Conservation (phyloP, 2,113 vertebrate genomes). For the Rhinogobius similis region DNA sequence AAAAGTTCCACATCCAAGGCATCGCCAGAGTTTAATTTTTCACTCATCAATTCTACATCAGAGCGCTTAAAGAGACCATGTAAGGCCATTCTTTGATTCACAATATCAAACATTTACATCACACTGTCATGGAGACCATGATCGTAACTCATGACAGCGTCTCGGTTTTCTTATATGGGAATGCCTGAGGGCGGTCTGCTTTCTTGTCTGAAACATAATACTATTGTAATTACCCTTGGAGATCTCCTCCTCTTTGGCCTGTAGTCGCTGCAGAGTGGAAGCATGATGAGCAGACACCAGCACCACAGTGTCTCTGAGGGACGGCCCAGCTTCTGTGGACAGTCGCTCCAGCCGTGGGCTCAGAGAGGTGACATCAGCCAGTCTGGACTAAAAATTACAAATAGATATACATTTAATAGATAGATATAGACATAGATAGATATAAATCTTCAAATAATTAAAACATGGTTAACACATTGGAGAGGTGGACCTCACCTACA, state of each 20-base stretch:
- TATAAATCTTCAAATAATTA: neutral
- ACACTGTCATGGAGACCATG: constrained; percentile 16
- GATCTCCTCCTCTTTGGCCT: constrained; percentile 71
- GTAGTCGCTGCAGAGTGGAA: constrained; percentile 74
- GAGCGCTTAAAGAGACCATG: constrained; percentile 51
- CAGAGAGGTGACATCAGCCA: constrained; percentile 72
- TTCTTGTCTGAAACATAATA: neutral
- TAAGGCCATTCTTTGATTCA: constrained; percentile 59
- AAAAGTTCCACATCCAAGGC: constrained; percentile 32
- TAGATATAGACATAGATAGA: too few relatives aligned
- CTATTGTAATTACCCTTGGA: constrained; percentile 72
- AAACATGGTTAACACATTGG: neutral
- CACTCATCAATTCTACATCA: constrained; percentile 14
- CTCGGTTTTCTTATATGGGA: constrained; percentile 8
- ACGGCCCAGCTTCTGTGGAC: constrained; percentile 65
- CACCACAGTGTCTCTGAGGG: constrained; percentile 76
- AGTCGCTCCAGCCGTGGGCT: constrained; percentile 72
- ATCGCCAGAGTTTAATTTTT: constrained; percentile 21
- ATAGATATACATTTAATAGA: neutral
- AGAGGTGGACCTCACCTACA: neutral
- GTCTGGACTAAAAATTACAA: constrained; percentile 65
- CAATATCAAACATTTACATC: constrained; percentile 54
- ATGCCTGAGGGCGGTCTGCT: constrained; percentile 1
- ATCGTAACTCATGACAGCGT: constrained; percentile 5
- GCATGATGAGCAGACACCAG: constrained; percentile 70